phyloP scores from a whole-genome alignment of 2,888 invertebrate genomes.

The Cosmia pyralina region DNA sequence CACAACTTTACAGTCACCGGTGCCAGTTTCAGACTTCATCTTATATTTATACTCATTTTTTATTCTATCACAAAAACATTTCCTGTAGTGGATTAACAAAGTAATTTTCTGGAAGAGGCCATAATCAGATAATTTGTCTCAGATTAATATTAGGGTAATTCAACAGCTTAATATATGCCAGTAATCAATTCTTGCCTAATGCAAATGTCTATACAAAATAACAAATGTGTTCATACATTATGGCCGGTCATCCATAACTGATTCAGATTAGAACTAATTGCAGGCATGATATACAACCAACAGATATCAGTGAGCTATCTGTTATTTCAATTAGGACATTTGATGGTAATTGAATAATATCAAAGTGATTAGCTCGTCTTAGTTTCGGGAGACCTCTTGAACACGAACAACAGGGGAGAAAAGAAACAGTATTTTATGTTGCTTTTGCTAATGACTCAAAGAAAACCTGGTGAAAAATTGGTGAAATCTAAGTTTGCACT shows the following conservation, averaged over 20 bases:
- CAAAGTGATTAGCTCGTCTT: background rate
- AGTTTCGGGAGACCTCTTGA: background rate
- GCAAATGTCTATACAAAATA: conserved; percentile 37
- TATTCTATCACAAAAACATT: background rate
- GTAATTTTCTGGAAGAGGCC: background rate
- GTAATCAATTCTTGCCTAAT: conserved; percentile 39
- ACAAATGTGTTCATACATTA: conserved; percentile 56
- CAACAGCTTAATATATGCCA: conserved; percentile 18
- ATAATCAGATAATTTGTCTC: background rate
- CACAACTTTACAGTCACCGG: background rate
- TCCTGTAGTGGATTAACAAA: background rate
- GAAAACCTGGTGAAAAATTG: background rate
- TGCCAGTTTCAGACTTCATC: too few species aligned
- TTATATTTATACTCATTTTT: background rate
- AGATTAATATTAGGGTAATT: conserved; percentile 16
- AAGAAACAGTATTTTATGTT: background rate
- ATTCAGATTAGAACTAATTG: conserved; percentile 72
- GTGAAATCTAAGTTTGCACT: background rate
- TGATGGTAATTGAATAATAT: conserved; percentile 22
- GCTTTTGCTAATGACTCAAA: background rate
- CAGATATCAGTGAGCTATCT: conserved; percentile 58
- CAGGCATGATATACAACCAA: conserved; percentile 65
- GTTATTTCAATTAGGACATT: conserved; percentile 55
- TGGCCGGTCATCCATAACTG: conserved; percentile 66
- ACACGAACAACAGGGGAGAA: background rate